phyloP scores from a whole-genome alignment of 2,113 vertebrate species.

The Xyliphius kryptos region DNA sequence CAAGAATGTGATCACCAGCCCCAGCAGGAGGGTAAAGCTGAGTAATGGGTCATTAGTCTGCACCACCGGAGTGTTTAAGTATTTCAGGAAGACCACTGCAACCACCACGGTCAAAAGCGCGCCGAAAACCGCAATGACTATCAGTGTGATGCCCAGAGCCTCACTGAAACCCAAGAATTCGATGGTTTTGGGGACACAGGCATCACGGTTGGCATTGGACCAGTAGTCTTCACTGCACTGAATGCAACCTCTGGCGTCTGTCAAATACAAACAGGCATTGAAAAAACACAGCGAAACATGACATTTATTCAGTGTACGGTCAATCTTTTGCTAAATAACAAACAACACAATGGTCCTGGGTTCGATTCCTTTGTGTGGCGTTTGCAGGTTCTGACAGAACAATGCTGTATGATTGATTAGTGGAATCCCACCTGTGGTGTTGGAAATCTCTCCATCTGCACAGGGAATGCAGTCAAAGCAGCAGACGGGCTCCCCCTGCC shows the following conservation, averaged over 20 bases:
- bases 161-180: constrained; percentile 77
- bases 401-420: not conserved
- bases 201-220: constrained; percentile 67
- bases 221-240: constrained; percentile 68
- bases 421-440: constrained; percentile 53
- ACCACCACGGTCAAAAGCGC: constrained; percentile 62
- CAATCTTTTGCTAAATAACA: too few relatives aligned
- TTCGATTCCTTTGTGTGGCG: too few relatives aligned
- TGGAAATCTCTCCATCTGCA: constrained; percentile 71
- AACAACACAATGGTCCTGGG: not conserved
- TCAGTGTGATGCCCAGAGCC: constrained; percentile 72
- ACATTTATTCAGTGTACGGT: not conserved
- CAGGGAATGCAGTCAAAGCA: constrained; percentile 80
- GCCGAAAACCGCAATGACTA: constrained; percentile 71
- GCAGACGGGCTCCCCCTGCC: constrained; percentile 70
- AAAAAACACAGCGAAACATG: not conserved
- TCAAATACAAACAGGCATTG: not conserved
- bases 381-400: not conserved
- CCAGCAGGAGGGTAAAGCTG: constrained; percentile 70
- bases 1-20: constrained; percentile 69
- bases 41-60: constrained; percentile 63
- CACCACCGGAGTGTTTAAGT: constrained; percentile 66
- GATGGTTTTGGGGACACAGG: constrained; percentile 71
- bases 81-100: constrained; percentile 55
- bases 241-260: constrained; percentile 75